Percentiles rank a stretch among this genome's conserved stretches.
Evolutionary conservation across 64 coral and sea anemone species (phyloP).

Genomic region (Pocillopora damicornis): DNA sequence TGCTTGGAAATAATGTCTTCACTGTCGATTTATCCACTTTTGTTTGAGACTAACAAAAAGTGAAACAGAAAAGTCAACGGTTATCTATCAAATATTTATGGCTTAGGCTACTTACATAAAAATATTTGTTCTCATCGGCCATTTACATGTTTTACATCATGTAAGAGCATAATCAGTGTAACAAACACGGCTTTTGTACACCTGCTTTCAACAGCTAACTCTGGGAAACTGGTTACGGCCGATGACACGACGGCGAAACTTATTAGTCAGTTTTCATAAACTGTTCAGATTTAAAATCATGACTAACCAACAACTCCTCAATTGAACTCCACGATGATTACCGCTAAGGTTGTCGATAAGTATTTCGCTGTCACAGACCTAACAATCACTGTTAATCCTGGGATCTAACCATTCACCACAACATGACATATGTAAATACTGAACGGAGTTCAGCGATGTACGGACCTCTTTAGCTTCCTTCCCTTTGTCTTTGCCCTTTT

Average conservation of each 20-base stretch:
- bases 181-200: no score
- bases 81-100: not conserved
- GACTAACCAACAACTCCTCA: no score
- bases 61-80: not conserved
- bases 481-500: conserved; percentile 80
- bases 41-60: conserved; percentile 55
- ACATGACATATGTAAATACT: no score
- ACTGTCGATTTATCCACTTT: conserved; percentile 63
- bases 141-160: not conserved
- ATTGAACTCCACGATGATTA: no score
- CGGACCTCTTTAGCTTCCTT: conserved; percentile 75
- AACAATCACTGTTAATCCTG: no score
- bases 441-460: not conserved
- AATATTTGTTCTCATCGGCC: not conserved
- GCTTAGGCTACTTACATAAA: not conserved
- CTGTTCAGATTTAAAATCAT: no score
- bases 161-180: not conserved
- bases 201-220: no score
- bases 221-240: no score
- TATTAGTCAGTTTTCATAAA: no score
- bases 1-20: conserved; percentile 77
- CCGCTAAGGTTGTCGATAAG: no score
- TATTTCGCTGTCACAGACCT: no score
- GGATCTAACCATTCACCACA: not conserved
- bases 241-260: no score